Evolutionary conservation across 1,140 invertebrate genomes (phyloP).

Genomic region (Melipona quadrifasciata): DNA sequence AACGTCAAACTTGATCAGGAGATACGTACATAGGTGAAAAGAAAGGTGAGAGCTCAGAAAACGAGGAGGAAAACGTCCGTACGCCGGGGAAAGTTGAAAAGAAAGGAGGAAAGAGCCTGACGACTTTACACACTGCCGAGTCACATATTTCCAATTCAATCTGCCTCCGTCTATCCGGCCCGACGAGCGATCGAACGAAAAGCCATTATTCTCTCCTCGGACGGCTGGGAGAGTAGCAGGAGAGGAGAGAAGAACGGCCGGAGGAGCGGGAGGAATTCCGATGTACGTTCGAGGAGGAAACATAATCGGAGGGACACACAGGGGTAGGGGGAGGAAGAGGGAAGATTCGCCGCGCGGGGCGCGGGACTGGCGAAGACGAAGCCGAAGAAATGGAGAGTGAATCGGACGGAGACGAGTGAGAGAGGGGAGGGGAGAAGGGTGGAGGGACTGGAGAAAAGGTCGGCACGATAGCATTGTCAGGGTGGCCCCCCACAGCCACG

Average conservation of each 20-base stretch:
- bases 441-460: constrained; percentile 27
- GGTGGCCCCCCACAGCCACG: constrained; percentile 49
- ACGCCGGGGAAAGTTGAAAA: neutral
- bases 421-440: constrained; percentile 11
- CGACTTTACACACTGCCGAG: constrained; percentile 74
- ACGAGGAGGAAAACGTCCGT: constrained; percentile 7
- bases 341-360: constrained; percentile 7
- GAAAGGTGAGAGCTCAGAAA: neutral
- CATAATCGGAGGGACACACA: neutral
- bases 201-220: constrained; percentile 72
- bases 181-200: constrained; percentile 69
- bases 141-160: constrained; percentile 77
- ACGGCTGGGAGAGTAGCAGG: constrained; percentile 18
- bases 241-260: neutral
- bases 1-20: neutral
- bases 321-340: neutral
- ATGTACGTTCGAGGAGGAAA: neutral
- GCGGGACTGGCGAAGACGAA: constrained; percentile 2
- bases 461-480: constrained; percentile 63
- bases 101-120: constrained; percentile 60
- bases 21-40: neutral
- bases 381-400: constrained; percentile 43
- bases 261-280: neutral
- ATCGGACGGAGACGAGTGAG: constrained; percentile 48
- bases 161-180: constrained; percentile 61